Evolutionary conservation across 2,797 vertebrate genomes (phyloP).

Genomic region (Melanogrammus aeglefinus): DNA sequence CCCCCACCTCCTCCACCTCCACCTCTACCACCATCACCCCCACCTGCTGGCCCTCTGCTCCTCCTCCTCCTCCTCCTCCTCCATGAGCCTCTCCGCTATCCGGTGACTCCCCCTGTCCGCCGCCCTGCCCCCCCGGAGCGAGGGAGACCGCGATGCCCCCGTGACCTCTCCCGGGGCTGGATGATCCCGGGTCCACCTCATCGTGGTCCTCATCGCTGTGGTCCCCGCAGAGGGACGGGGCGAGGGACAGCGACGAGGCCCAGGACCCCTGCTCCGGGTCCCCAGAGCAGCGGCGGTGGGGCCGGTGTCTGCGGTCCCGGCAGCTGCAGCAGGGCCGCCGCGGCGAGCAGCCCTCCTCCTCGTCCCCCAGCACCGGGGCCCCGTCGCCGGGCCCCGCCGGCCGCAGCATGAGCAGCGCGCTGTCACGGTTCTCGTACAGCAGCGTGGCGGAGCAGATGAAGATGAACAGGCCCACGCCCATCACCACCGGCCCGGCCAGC

Average conservation of each 20-base stretch:
- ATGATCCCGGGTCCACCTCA: background rate
- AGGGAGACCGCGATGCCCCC: background rate
- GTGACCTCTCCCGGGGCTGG: slow-evolving; percentile 26
- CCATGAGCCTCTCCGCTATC: background rate
- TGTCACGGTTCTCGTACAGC: slow-evolving; percentile 92
- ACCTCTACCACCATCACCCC: slow-evolving; percentile 24
- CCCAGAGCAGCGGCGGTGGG: slow-evolving; percentile 33
- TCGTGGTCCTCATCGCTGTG: slow-evolving; percentile 29
- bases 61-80: slow-evolving; percentile 30
- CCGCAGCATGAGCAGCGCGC: slow-evolving; percentile 58
- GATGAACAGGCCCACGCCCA: slow-evolving; percentile 95
- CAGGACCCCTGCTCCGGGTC: slow-evolving; percentile 50
- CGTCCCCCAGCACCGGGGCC: slow-evolving; percentile 60
- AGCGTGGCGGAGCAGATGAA: slow-evolving; percentile 97
- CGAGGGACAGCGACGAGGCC: background rate
- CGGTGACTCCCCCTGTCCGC: background rate
- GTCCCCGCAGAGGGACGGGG: slow-evolving; percentile 18
- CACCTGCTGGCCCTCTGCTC: slow-evolving; percentile 20
- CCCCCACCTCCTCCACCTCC: slow-evolving; percentile 26
- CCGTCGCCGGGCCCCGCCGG: slow-evolving; percentile 32
- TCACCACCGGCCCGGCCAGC: slow-evolving; percentile 88
- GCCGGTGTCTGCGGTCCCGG: slow-evolving; percentile 18
- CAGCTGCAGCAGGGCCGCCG: slow-evolving; percentile 47
- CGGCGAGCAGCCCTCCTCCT: slow-evolving; percentile 47
- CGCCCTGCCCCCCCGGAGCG: background rate